Conservation (phyloP, 2,888 invertebrate genomes). For the Meiosimyza decipiens region DNA sequence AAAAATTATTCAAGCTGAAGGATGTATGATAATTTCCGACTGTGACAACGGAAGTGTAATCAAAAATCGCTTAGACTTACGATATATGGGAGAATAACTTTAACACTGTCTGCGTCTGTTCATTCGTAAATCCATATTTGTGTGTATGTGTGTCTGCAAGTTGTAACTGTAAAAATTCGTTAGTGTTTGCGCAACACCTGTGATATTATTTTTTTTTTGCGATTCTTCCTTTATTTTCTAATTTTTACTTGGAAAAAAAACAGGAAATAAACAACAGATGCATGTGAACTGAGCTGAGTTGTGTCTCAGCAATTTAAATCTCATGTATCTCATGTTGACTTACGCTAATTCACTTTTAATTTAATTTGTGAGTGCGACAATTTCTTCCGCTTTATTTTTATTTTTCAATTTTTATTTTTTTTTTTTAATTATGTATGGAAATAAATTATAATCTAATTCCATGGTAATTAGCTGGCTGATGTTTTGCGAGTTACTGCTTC, state of each 20-base stretch:
- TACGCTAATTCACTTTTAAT: constrained; percentile 37
- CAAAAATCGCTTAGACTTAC: constrained; percentile 67
- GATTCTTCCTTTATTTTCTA: constrained; percentile 3
- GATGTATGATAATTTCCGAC: constrained; percentile 68
- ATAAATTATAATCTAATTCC: constrained; percentile 40
- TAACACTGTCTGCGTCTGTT: constrained; percentile 23
- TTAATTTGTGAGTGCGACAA: constrained; percentile 26
- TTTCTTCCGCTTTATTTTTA: background rate
- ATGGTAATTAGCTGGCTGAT: constrained; percentile 12
- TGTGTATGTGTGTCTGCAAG: constrained; percentile 25
- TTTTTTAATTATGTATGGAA: background rate
- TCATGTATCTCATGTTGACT: background rate
- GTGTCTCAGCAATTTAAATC: no score
- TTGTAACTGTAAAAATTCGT: constrained; percentile 10
- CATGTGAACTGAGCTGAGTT: constrained; percentile 6
- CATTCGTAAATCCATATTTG: background rate
- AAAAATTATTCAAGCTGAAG: constrained; percentile 67
- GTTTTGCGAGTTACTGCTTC: no score
- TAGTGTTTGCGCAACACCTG: constrained; percentile 37
- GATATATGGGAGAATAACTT: constrained; percentile 40
- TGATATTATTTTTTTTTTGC: constrained; percentile 33
- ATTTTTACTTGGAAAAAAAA: background rate
- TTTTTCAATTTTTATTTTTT: no score
- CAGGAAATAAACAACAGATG: background rate
- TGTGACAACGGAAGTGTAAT: constrained; percentile 64